Base-by-base conservation (phyloP, 2,888 invertebrate species). In the Ennomos quercinarius region DNA sequence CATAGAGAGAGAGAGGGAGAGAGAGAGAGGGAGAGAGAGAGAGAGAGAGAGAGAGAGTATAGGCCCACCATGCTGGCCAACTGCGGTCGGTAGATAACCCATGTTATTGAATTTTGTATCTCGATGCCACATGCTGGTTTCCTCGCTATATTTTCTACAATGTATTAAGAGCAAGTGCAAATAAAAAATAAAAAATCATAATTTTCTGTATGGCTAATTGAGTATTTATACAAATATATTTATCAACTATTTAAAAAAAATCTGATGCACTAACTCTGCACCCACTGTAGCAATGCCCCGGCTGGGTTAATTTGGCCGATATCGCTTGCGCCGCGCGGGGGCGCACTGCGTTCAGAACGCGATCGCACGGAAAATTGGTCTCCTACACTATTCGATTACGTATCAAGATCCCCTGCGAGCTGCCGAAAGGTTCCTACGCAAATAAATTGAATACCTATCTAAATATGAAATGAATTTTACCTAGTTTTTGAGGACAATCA, bases 291-390 rank as follows among this genome's bases (percentile, higher is more conserved):
- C 78, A 44, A 62, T 39, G 39, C 60, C 79, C 50, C 60, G 57
- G 70, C 68, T 27, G 79, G 83, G 89, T 89, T 91, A 89, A 89
- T 89, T 89, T 87, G 84, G 84, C 72, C 80, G 83, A 83, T 86
- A 86, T 83, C 84, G 80, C 72, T 68, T 69, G 73, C 76, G 75
- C 72, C 77, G 76, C 75, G 72, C 70, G 72, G 76, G 17, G 67
- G 69, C 74, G 78, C 66, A 81, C 69, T 73, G 78, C 66, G 81
- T 44, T 61, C 60, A 61, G 60, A 27, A 56, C 73, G 87, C 86
- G 84, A 83, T 87, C 86, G 80, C 78, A 89, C 84, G 87, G 87
- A 89, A 91, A 91, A 91, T 91, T 91, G 89, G 83, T 76, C 86
- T 84, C 81, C 83, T 83, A 76, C 80, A 54, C 82, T 78, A 84